Base-by-base conservation (phyloP, 2,888 invertebrate species). In the Oxycera nigricornis region DNA sequence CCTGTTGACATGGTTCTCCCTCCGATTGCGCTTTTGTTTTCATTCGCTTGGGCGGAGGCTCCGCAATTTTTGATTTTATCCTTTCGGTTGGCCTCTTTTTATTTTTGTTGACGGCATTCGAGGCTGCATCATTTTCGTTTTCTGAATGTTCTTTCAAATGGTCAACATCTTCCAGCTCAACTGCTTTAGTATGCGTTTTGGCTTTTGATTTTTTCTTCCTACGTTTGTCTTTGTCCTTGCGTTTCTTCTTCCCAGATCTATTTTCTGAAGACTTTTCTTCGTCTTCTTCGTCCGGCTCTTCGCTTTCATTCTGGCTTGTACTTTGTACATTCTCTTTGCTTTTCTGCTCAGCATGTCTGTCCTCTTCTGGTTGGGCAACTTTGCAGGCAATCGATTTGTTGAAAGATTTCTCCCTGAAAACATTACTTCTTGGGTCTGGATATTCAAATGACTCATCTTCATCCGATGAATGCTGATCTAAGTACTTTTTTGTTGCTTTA, bases 391-490 rank as follows among this genome's bases (percentile, higher is more conserved):
- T 77, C 68, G 79, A 81, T 72, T 82, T 80, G 57, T 81, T 86
- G 78, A 80, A 86, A 80, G 82, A 86, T 81, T 83, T 88, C 82
- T 81, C 87, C 77, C 82, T 84, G 77, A 85, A 85, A 17, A 85
- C 84, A 77, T 85, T 85, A 81, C 84, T 84, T 78, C 86, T 86
- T 3, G 85, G 81, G 77, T 86, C 86, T 7, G 86, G 89, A 84
- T 89, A 91, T 82, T 91, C 91, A 2, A 92, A 89, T 75, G 91
- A 91, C 73, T 90, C 90, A 83, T 91, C 91, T 82, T 92, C 91
- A 81, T 95, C 95, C 26, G 94, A 93, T 9, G 92, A 90, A 77
- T 93, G 89, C 79, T 92, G 91, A 82, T 94, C 93, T 77, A 95
- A 89, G 83, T 93, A 95, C 81, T 93, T 91, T 82, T 93, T 92